Percentiles rank a stretch among this genome's conserved stretches.
These are phyloP conservation scores for Cataglyphis livida DNA, from an alignment of 2,888 invertebrate species.

Conservation along the genomic window DNA sequence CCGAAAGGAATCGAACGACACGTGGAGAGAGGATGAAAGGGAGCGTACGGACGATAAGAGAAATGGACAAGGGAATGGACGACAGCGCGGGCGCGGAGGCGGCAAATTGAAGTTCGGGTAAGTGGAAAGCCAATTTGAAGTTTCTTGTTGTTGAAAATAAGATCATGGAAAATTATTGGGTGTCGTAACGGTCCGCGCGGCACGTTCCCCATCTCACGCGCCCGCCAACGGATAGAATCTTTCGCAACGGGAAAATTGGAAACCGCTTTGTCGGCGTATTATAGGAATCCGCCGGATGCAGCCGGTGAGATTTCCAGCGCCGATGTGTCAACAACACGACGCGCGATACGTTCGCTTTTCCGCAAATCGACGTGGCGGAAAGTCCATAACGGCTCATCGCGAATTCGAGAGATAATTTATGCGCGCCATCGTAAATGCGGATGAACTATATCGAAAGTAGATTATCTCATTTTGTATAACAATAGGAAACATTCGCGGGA, in stretches of 20 bases:
- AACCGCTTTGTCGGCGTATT: slow-evolving; percentile 44
- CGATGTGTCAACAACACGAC: slow-evolving; percentile 17
- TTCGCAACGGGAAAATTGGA: slow-evolving; percentile 46
- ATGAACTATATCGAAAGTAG: neutral
- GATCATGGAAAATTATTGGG: slow-evolving; percentile 67
- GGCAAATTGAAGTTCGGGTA: slow-evolving; percentile 69
- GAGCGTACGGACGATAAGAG: slow-evolving; percentile 46
- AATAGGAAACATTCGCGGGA: neutral
- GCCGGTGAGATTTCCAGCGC: slow-evolving; percentile 1
- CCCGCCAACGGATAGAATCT: slow-evolving; percentile 17
- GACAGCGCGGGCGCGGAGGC: slow-evolving; percentile 39
- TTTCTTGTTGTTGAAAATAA: slow-evolving; percentile 69
- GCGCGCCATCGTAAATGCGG: neutral
- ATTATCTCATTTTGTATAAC: neutral
- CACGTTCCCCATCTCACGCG: slow-evolving; percentile 24
- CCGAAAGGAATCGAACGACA: slow-evolving; percentile 56
- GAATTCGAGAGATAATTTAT: slow-evolving; percentile 10
- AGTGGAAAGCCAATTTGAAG: slow-evolving; percentile 72
- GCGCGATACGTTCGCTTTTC: neutral
- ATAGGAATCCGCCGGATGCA: neutral
- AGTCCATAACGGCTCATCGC: slow-evolving; percentile 20
- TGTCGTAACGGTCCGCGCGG: slow-evolving; percentile 48
- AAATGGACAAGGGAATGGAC: neutral
- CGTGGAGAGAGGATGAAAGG: slow-evolving; percentile 49
- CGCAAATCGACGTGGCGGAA: slow-evolving; percentile 12